Base-by-base conservation (phyloP, 2,888 invertebrate species). In the Orchesella flavescens region DNA sequence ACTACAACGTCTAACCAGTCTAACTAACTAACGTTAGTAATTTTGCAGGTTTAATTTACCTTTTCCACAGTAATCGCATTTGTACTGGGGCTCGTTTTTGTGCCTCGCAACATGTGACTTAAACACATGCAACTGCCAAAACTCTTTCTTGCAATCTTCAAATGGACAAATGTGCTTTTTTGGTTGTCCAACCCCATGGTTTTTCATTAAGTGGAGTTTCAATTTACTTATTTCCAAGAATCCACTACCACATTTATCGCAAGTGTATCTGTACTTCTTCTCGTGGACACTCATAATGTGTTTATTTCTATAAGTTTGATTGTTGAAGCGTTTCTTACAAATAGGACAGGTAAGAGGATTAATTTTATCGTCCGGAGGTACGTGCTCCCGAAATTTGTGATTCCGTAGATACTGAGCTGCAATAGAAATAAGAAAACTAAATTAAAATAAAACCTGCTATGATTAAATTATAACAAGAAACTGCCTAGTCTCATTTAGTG, bases 61-160 rank as follows among this genome's bases (percentile, higher is more conserved):
- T 61, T 77, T 77, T 13, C 15, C 46, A 55, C 77, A 77, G 23
- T 34, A 17, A 5, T n/a, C n/a, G 19, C 77, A 77, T 3, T 19
- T 13, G 3, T n/a, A 59, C 46, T 5, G 68, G 0, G 59, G 69
- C 2, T 55, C 43, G n/a, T 59, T 55, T 0, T 7, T n/a, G 23
- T 78, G 78, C n/a, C 12, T 23, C 10, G 24, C n/a, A n/a, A 0
- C 34, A 68, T 0, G 17, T 78, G 78, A 3, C 15, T n/a, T 34
- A 49, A 46, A 12, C 69, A 21, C 24, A 5, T 19, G 49, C 1
- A 5, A 53, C n/a, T 44, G 0, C 19, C 21, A 53, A 63, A 69
- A 69, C 3, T 49, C 23, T 15, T 49, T 46, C 9, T 57, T 15
- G n/a, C 69, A 69, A 4, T 21, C 53, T 12, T 19, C 23, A 17